These are phyloP conservation scores for Notospermus geniculatus DNA, from an alignment of 1,140 invertebrate genomes.

Conservation along the genomic window DNA sequence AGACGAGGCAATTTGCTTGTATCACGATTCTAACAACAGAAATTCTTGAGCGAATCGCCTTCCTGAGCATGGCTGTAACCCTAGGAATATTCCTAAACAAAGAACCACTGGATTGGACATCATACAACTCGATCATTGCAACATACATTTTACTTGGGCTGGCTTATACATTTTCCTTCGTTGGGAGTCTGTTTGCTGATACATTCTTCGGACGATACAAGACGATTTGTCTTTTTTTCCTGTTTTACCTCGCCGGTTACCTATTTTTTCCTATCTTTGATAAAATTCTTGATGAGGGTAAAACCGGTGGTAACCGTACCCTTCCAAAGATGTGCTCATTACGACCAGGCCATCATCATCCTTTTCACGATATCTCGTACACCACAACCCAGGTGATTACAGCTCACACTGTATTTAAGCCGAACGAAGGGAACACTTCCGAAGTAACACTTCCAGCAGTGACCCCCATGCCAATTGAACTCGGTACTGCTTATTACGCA, in stretches of 20 bases:
- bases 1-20: conserved; percentile 30
- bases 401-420: no score
- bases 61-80: conserved; percentile 59
- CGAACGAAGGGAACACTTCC: no score
- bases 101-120: conserved; percentile 53
- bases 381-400: no score
- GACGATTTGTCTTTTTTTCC: conserved; percentile 54
- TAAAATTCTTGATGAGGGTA: no score
- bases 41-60: conserved; percentile 58
- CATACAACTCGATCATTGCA: conserved; percentile 55
- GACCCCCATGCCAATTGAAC: no score
- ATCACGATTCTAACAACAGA: conserved; percentile 51
- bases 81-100: conserved; percentile 59
- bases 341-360: no score
- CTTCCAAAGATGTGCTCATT: no score
- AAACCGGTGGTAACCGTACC: no score
- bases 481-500: conserved; percentile 27
- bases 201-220: conserved; percentile 55
- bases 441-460: no score
- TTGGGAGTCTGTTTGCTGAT: conserved; percentile 59
- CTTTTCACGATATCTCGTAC: no score
- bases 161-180: conserved; percentile 54
- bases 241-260: conserved; percentile 56
- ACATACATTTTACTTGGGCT: conserved; percentile 56
- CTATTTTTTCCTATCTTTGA: conserved; percentile 44